Evolutionary conservation across 2,888 invertebrate species (phyloP).

Genomic region (Drepanosiphum platanoidis): DNA sequence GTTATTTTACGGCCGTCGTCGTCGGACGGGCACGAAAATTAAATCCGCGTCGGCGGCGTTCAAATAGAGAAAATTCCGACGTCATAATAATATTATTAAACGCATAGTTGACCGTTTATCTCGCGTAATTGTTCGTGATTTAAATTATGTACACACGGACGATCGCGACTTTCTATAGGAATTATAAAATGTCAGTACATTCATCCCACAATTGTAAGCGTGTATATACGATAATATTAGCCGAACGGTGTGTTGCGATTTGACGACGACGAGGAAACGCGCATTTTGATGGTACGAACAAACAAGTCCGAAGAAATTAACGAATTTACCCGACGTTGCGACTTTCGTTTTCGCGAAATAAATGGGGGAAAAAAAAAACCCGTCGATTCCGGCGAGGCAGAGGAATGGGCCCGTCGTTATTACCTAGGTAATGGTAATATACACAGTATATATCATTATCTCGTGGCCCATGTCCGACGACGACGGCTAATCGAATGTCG

Average conservation of each 20-base stretch:
- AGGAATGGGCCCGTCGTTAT: neutral
- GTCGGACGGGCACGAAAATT: no score
- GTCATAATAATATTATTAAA: no score
- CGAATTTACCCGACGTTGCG: neutral
- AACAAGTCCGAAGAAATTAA: neutral
- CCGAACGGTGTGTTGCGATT: neutral
- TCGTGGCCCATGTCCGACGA: no score
- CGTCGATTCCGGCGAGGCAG: neutral
- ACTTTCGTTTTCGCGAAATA: neutral
- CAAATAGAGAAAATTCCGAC: neutral
- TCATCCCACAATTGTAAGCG: neutral
- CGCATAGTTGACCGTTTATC: neutral
- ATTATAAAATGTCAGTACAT: conserved; percentile 19
- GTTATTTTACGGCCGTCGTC: no score
- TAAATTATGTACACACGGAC: conserved; percentile 8
- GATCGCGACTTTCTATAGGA: conserved; percentile 4
- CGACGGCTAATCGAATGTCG: neutral
- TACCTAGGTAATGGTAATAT: neutral
- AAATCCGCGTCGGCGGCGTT: neutral
- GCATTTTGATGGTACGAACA: no score
- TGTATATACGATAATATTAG: neutral
- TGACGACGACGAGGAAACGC: neutral
- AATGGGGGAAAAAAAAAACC: no score
- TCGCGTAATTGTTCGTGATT: conserved; percentile 1
- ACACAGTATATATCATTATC: no score